phyloP scores from a whole-genome alignment of 2,113 vertebrate species.

The Mungos mungo region DNA sequence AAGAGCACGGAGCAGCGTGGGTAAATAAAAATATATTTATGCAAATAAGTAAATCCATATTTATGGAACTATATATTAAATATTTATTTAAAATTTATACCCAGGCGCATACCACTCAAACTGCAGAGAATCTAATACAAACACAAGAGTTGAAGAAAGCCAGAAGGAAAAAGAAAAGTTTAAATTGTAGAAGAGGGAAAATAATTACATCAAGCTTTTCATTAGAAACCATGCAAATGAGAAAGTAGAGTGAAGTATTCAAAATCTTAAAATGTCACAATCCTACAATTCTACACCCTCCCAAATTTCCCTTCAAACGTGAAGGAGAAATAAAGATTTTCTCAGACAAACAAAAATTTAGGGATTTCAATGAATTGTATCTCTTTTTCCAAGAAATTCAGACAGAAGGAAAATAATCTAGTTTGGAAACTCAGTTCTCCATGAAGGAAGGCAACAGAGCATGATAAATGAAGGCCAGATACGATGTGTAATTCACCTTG shows the following conservation, averaged over 20 bases:
- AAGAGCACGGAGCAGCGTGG: too few species aligned
- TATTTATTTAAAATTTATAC: too few species aligned
- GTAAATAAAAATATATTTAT: too few species aligned
- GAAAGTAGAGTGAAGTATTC: background rate
- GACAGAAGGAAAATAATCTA: background rate
- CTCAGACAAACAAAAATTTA: background rate
- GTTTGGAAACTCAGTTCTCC: background rate
- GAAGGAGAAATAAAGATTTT: background rate
- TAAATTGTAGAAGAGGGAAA: too few species aligned
- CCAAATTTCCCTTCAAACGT: background rate
- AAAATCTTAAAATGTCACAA: background rate
- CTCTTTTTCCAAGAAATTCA: background rate
- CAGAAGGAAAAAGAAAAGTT: too few species aligned
- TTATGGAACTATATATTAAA: too few species aligned
- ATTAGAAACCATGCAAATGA: background rate
- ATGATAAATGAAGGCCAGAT: background rate
- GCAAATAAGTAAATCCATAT: too few species aligned
- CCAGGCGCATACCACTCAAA: too few species aligned
- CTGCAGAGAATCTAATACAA: too few species aligned
- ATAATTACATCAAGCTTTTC: too few species aligned
- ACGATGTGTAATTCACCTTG: background rate
- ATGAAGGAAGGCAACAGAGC: background rate
- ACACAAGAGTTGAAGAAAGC: too few species aligned
- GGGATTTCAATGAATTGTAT: background rate
- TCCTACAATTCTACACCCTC: background rate